Conservation (phyloP, 2,888 invertebrate genomes). For the Norana najaformis region DNA sequence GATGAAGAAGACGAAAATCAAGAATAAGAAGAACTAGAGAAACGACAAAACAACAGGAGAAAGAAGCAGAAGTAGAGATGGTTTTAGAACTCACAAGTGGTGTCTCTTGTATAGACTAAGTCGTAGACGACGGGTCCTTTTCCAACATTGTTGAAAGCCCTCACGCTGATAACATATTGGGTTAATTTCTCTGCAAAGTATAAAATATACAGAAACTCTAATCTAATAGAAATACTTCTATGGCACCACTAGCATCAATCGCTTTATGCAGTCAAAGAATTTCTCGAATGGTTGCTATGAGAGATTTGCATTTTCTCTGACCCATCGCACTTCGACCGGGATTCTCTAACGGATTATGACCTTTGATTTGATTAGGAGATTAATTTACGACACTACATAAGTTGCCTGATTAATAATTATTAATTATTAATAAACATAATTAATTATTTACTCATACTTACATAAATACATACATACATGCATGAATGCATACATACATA, state of each 20-base stretch:
- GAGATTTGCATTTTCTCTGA: no score
- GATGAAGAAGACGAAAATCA: no score
- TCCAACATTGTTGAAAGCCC: slow-evolving; percentile 45
- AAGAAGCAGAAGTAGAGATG: no score
- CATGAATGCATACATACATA: not conserved
- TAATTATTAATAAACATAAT: no score
- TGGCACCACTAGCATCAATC: not conserved
- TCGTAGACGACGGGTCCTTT: slow-evolving; percentile 45
- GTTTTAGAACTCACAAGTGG: not conserved
- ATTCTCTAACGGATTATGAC: no score
- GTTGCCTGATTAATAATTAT: no score
- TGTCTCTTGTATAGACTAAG: slow-evolving; percentile 44
- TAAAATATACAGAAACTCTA: not conserved
- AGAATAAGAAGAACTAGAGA: no score
- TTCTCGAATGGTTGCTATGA: not conserved
- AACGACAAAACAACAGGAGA: no score
- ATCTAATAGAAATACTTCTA: not conserved
- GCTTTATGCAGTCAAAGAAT: not conserved
- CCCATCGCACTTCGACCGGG: no score
- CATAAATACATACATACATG: slow-evolving; percentile 14
- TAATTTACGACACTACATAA: no score
- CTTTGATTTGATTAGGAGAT: no score
- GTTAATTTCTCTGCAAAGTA: slow-evolving; percentile 42
- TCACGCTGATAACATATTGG: slow-evolving; percentile 45
- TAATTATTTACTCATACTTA: no score